phyloP scores from a whole-genome alignment of 2,797 vertebrate genomes.

The Dermochelys coriacea region DNA sequence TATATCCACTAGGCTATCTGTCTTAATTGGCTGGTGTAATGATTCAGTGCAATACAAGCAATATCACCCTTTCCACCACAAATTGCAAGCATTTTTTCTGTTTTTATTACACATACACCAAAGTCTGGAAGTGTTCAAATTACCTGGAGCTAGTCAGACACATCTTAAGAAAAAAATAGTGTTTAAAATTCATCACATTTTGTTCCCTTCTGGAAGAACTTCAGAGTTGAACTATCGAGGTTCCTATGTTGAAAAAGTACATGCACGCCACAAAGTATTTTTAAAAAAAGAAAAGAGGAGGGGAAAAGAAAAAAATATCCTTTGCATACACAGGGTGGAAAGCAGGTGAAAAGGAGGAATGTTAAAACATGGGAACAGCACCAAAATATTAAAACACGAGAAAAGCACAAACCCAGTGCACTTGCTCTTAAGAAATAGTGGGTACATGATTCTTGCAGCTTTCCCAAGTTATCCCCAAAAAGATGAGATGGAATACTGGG shows the following conservation, averaged over 20 bases:
- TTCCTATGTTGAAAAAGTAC: not conserved
- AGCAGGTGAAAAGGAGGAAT: not conserved
- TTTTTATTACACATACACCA: not conserved
- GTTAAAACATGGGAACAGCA: not conserved
- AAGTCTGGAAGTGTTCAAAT: rapidly evolving
- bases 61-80: rapidly evolving
- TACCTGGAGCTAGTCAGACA: not conserved
- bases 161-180: not conserved
- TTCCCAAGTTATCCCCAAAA: not conserved
- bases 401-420: not conserved
- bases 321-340: not conserved
- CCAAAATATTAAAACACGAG: not conserved
- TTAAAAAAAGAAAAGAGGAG: rapidly evolving
- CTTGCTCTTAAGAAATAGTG: not conserved
- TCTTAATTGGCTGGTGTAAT: rapidly evolving
- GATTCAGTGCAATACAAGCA: not conserved
- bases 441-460: not conserved
- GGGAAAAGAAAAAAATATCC: not conserved
- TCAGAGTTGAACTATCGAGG: not conserved
- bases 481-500: not conserved
- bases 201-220: not conserved
- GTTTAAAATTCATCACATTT: constrained; percentile 22
- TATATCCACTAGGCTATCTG: not conserved
- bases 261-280: not conserved
- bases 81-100: not conserved